Base-by-base conservation (phyloP, 2,113 vertebrate species). In the Herpailurus yagouaroundi region DNA sequence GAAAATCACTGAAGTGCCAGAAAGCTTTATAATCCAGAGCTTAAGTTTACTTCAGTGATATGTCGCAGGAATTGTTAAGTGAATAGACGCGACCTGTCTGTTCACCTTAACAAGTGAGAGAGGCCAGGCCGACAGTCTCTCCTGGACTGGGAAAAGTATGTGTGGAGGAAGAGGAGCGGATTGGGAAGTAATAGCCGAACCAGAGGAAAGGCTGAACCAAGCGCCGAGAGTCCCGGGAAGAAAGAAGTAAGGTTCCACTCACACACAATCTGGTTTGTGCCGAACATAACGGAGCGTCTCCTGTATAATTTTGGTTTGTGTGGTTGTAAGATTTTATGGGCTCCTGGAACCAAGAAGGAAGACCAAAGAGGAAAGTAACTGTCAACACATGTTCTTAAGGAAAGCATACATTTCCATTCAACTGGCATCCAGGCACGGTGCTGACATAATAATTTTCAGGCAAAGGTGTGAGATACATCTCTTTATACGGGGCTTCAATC, bases 281-380 rank as follows among this genome's bases (percentile, higher is more conserved):
- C 97, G 84, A 93, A 48, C 73, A 87, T 45, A 63, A 81, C 63
- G 7, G 41, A 86, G 60, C 0, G 52, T 83, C 84, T 96, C 81
- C 94, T 50, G 1, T 93, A 69, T 95, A 71, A 89, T 97, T 97
- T 94, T 89, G 93, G 93, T 94, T 96, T 96, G 48, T 94, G 94
- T 83, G 97, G 88, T 74, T 95, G 15, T 93, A 50, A 41, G 77
- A 86, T 93, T 97, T 98, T 96, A 93, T 91, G 89, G 94, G 73
- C 66, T 96, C n/a, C 90, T 92, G 93, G 93, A 91, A 93, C 82
- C 95, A 79, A 69, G 63, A 94, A 50, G 68, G 57, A 64, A 96
- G 82, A 84, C 89, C 73, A n/a, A 63, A 15, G 89, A 94, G 60
- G 92, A 97, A 94, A 97, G 95, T 27, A 57, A 81, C 90, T 94